Percentiles rank a stretch among this genome's conserved stretches.
Evolutionary conservation across 2,888 invertebrate species (phyloP).

Genomic region (Didymodactylos carnosus): DNA sequence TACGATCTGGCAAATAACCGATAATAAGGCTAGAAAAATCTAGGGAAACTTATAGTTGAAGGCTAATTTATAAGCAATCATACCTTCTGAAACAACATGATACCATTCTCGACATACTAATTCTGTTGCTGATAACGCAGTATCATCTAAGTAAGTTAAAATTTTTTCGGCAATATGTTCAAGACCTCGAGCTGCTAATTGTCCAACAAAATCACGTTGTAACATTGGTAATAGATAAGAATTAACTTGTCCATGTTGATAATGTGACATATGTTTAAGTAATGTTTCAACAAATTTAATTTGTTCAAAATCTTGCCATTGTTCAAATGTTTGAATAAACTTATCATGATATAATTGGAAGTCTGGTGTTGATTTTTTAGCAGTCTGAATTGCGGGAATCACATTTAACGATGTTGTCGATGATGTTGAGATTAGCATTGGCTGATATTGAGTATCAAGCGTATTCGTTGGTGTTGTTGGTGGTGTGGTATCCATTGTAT

Average conservation of each 20-base stretch:
- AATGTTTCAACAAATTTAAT: conserved; percentile 87
- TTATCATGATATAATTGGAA: background rate
- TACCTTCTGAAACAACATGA: conserved; percentile 55
- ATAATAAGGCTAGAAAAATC: no score
- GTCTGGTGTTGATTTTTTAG: background rate
- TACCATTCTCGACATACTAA: conserved; percentile 93
- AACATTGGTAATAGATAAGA: conserved; percentile 92
- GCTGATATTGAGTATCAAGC: no score
- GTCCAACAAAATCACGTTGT: conserved; percentile 89
- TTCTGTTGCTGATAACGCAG: conserved; percentile 79
- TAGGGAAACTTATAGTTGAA: no score
- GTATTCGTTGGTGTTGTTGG: no score
- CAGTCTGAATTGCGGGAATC: background rate
- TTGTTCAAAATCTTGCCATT: conserved; percentile 59
- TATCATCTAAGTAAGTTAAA: conserved; percentile 80
- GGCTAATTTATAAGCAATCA: no score
- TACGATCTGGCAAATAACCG: no score
- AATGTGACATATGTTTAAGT: conserved; percentile 86
- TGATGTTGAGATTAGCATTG: background rate
- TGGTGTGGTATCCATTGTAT: no score
- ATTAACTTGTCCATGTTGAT: conserved; percentile 95
- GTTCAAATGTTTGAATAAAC: conserved; percentile 21
- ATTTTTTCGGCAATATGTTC: conserved; percentile 95
- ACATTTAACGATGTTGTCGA: background rate
- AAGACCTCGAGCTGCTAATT: conserved; percentile 87